Base-by-base conservation (phyloP, 2,797 vertebrate species). In the Pipistrellus pipistrellus region DNA sequence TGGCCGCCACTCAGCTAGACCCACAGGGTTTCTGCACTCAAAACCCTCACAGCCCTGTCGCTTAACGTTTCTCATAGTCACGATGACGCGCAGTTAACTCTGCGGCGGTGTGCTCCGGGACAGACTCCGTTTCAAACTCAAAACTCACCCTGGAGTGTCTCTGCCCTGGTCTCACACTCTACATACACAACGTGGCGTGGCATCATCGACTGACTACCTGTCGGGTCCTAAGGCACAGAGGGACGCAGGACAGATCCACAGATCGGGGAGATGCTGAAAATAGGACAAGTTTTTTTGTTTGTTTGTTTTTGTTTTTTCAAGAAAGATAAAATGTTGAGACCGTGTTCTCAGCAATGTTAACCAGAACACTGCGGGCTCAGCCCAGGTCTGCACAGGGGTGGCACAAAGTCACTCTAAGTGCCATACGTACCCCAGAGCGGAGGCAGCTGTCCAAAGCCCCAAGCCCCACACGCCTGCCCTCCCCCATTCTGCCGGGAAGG, bases 21-120 rank as follows among this genome's bases (percentile, higher is more conserved):
- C 71, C 86, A 44, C 14, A 9, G 87, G 93, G 80, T 69, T 86
- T 88, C 96, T 48, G 75, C 51, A 57, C 62, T 95, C 85, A 92
- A 92, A 96, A 80, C 62, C 64, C 59, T 91, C 1, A 0, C 51
- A 80, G 93, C 66, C 32, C 62, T 46, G 8, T 41, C 66, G 88
- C 87, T 71, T 85, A 93, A 95, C 83, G 78, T 30, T 30, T 10
- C 66, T 41, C 80, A 15, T 46, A 73, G 69, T 85, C 32, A 0
- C 2, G 5, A 62, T 0, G 48, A 69, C 4, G 32, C 2, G 17
- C 12, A 30, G 51, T 68, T 77, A 95, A 88, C 80, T 21, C 83
- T 41, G 21, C 9, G 27, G 27, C 3, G 41, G 32, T 38, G 5
- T 55, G 27, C 75, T 53, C 64, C 8, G 64, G 1, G 23, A 85